Percentiles rank a stretch among this genome's conserved stretches.
phyloP scores from a whole-genome alignment of 2,888 invertebrate genomes.

The Tipula confusa region DNA sequence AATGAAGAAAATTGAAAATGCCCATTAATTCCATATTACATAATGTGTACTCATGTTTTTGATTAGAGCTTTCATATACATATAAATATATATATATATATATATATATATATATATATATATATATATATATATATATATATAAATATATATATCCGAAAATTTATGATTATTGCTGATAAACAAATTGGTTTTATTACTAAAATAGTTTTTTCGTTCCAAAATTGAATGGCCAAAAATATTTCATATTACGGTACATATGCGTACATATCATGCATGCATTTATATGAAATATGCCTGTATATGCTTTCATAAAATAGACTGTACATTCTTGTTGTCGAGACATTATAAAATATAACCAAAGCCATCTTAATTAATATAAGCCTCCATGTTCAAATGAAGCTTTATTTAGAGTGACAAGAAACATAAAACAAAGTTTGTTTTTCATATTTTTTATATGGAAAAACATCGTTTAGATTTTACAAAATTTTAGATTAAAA shows the following conservation, averaged over 20 bases:
- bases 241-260: not conserved
- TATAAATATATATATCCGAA: not conserved
- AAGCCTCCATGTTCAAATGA: too few species aligned
- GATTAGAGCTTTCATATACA: not conserved
- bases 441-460: too few species aligned
- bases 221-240: conserved; percentile 15
- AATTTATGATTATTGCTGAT: conserved; percentile 25
- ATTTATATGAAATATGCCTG: not conserved
- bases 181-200: too few species aligned
- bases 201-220: not conserved
- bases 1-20: conserved; percentile 1
- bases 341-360: too few species aligned
- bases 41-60: not conserved
- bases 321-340: too few species aligned
- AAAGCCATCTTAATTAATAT: too few species aligned
- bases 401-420: too few species aligned
- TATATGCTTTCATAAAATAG: too few species aligned
- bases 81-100: too few species aligned
- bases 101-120: not conserved
- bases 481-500: too few species aligned
- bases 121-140: not conserved
- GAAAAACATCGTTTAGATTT: too few species aligned
- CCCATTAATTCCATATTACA: not conserved
- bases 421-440: too few species aligned
- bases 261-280: not conserved